Evolutionary conservation across 2,888 invertebrate species (phyloP), one percentile per base, ranked within the genome.

Genomic region (Chalcosyrphus nemorum): DNA sequence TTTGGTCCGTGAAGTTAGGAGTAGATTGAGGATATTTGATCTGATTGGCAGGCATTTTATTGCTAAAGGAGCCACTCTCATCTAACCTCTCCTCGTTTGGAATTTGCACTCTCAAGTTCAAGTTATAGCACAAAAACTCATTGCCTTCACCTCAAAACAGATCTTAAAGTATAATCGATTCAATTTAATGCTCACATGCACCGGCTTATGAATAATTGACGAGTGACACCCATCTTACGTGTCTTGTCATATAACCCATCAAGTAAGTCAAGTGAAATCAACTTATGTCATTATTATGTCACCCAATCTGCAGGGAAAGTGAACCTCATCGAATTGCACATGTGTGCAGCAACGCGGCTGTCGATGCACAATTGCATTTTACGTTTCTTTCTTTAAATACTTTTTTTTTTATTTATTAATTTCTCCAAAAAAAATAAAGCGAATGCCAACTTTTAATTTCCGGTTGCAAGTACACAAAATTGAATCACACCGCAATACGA

Each of bases 371-470:
- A 81, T 66, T 81, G 77, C 77, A 81, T 27, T 47, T 57, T 17
- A 54, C 47, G 27, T 66, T 50, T 38, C 50, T 45, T 70, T 43
- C 7, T 13, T 35, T 17, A 15, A n/a, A 7, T 24, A 54, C 35
- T 63, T 4, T 29, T 50, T 27, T 63, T 45, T 24, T 47, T 63
- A 24, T 61, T 61, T 56, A 35, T 71, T 66, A 72, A 81, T 77
- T 71, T 72, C 56, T 47, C 27, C 63, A 70, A 78, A 68, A 68
- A 52, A 81, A 35, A 32, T 9, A 61, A 68, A 78, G 54, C 45
- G 61, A 78, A 78, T 61, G 52, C 43, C 57, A 76, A 77, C 77
- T 76, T 81, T 84, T 84, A 84, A 84, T 84, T 84, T 84, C 84
- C 84, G 80, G 80, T 75, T 75, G 70, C 70, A 74, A 57, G 74